Evolutionary conservation across 1,140 invertebrate genomes (phyloP).

Genomic region (Panagrolaimus sp.): DNA sequence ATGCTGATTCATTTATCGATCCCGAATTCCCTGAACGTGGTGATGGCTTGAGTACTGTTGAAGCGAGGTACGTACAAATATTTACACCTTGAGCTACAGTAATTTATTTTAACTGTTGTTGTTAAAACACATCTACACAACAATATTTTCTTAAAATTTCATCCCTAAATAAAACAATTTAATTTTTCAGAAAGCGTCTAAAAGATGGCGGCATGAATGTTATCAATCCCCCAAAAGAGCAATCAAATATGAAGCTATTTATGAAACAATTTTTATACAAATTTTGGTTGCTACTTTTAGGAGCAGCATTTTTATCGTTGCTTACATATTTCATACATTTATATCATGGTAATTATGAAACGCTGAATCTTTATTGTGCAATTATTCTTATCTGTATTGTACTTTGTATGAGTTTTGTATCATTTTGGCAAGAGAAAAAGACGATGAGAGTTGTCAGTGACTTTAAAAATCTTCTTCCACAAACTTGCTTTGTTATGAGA

Average conservation of each 20-base stretch:
- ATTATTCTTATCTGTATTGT: constrained; percentile 51
- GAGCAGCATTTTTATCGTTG: constrained; percentile 43
- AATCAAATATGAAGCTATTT: constrained; percentile 42
- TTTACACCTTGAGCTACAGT: not conserved
- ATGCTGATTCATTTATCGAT: constrained; percentile 55
- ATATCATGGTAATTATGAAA: constrained; percentile 49
- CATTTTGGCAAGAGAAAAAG: constrained; percentile 57
- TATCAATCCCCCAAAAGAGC: constrained; percentile 42
- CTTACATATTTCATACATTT: constrained; percentile 58
- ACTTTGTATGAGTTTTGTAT: constrained; percentile 51
- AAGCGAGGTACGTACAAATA: constrained; percentile 42
- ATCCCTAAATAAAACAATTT: too few relatives aligned
- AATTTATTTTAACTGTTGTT: too few relatives aligned
- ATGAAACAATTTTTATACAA: constrained; percentile 54
- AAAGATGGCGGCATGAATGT: constrained; percentile 51
- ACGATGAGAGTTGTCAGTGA: constrained; percentile 49
- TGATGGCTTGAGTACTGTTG: constrained; percentile 46
- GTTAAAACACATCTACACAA: too few relatives aligned
- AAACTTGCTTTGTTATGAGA: constrained; percentile 70
- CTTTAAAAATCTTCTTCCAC: constrained; percentile 58
- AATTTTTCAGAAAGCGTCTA: constrained; percentile 46
- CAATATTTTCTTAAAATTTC: too few relatives aligned
- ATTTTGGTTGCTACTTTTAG: constrained; percentile 55
- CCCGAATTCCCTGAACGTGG: constrained; percentile 46
- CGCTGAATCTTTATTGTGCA: constrained; percentile 55